Evolutionary conservation across 2,113 vertebrate genomes (phyloP).

Genomic region (Chionomys nivalis): DNA sequence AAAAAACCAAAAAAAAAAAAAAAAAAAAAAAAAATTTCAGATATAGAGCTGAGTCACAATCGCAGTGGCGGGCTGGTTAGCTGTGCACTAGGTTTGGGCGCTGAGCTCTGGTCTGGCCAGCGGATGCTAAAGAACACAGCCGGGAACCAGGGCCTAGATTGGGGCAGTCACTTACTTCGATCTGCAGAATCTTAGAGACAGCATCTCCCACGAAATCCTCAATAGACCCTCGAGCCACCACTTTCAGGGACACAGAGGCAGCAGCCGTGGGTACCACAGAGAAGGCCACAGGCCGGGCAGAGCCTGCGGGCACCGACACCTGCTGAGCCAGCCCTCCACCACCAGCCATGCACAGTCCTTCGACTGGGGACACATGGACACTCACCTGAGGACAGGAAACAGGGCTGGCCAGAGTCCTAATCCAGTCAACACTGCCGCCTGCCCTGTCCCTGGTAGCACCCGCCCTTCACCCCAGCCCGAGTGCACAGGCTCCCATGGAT

Average conservation of each 20-base stretch:
- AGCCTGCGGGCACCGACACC: constrained; percentile 79
- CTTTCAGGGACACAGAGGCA: constrained; percentile 84
- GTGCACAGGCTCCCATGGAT: background rate
- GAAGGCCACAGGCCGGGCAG: constrained; percentile 87
- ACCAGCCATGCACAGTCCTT: constrained; percentile 89
- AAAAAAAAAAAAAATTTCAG: too few species aligned
- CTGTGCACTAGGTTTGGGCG: background rate
- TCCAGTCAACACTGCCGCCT: background rate
- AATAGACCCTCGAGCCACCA: constrained; percentile 83
- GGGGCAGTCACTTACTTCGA: constrained; percentile 84
- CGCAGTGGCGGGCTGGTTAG: background rate
- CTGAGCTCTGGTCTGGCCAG: background rate
- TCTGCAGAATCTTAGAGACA: constrained; percentile 86
- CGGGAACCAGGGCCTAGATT: background rate
- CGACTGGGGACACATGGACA: constrained; percentile 86
- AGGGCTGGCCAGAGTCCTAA: background rate
- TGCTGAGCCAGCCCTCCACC: constrained; percentile 75
- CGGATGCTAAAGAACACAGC: too few species aligned
- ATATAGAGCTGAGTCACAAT: background rate
- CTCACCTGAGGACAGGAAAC: constrained; percentile 81
- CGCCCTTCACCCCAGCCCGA: fast-evolving
- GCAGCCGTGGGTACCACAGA: constrained; percentile 88
- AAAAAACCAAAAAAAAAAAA: too few species aligned
- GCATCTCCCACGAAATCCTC: constrained; percentile 77
- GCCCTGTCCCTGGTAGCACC: too few species aligned